Conservation (phyloP, 2,113 vertebrate genomes). For the Lepidothrix coronata region DNA sequence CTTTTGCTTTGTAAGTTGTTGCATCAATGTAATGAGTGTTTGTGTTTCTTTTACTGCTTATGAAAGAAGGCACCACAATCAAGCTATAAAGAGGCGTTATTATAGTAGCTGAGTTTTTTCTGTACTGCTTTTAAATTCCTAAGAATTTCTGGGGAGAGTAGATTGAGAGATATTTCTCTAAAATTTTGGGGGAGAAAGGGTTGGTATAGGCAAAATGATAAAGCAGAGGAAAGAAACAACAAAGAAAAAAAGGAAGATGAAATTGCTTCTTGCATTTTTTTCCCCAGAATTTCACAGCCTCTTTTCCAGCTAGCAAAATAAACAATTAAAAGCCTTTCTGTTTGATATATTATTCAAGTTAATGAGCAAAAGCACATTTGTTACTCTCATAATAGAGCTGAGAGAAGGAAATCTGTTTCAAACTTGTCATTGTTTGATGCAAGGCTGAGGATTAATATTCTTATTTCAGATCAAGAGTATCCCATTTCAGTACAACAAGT, state of each 20-base stretch:
- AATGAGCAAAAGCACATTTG: conserved; percentile 37
- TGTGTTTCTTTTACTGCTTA: background rate
- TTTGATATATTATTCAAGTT: conserved; percentile 57
- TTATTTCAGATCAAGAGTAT: conserved; percentile 56
- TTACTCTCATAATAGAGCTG: conserved; percentile 9
- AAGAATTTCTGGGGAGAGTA: background rate
- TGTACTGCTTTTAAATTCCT: background rate
- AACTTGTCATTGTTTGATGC: conserved; percentile 52
- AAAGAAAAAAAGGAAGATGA: background rate
- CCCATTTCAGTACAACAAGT: conserved; percentile 35
- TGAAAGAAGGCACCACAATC: background rate
- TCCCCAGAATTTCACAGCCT: background rate
- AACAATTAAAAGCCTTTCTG: conserved; percentile 49
- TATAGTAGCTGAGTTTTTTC: background rate
- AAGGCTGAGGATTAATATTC: conserved; percentile 32
- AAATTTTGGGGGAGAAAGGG: background rate
- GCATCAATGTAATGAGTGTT: background rate
- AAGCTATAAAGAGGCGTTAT: background rate
- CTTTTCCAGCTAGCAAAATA: conserved; percentile 26
- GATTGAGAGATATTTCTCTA: background rate
- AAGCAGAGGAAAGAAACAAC: background rate
- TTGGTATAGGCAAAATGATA: background rate
- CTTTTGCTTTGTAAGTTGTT: background rate
- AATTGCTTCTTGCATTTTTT: background rate
- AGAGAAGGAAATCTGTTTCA: conserved; percentile 39